phyloP scores from a whole-genome alignment of 1,140 invertebrate species.

The Drosophila burlai region DNA sequence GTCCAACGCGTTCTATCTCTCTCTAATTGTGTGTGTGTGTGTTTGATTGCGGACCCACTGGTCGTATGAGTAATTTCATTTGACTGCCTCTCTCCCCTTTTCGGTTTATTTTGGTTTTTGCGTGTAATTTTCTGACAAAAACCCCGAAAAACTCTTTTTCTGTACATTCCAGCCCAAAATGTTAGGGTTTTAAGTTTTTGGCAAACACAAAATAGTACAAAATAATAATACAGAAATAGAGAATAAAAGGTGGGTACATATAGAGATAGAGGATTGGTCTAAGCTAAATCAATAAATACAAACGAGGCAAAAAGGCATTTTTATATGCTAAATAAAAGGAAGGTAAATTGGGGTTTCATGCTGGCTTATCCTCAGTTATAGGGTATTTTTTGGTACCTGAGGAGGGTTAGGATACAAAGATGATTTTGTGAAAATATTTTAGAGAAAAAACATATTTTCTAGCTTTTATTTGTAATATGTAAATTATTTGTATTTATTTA shows the following conservation, averaged over 20 bases:
- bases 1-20: conserved; percentile 12
- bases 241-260: neutral
- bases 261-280: neutral
- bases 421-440: neutral
- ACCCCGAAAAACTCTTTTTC: conserved; percentile 29
- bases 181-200: conserved; percentile 27
- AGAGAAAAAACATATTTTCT: neutral
- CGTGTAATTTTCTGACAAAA: conserved; percentile 63
- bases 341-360: conserved; percentile 11
- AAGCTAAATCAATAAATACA: conserved; percentile 76
- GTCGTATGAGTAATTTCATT: conserved; percentile 63
- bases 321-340: neutral
- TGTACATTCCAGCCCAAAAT: conserved; percentile 3
- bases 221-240: conserved; percentile 66
- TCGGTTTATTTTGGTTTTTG: conserved; percentile 68
- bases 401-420: neutral
- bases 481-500: neutral
- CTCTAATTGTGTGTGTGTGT: conserved; percentile 16
- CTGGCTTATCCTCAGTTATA: neutral
- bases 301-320: conserved; percentile 16
- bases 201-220: conserved; percentile 55
- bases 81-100: conserved; percentile 32
- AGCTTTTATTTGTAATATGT: neutral
- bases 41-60: conserved; percentile 43
- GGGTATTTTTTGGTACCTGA: neutral